phyloP scores from a whole-genome alignment of 1,140 invertebrate genomes.

The Meloidogyne chitwoodi region DNA sequence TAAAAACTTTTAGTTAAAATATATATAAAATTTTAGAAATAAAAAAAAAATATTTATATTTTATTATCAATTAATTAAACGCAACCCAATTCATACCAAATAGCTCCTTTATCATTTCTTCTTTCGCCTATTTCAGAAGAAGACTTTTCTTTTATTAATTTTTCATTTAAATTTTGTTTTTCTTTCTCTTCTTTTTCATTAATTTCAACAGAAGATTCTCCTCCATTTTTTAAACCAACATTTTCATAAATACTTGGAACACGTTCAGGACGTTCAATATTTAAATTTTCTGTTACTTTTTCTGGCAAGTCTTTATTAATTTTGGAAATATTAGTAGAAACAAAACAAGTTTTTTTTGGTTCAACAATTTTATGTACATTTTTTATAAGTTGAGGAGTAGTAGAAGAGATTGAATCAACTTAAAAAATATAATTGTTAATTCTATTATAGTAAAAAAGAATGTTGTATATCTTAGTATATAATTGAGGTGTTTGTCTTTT shows the following conservation, averaged over 20 bases:
- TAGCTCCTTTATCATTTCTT: conserved; percentile 7
- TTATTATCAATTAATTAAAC: neutral
- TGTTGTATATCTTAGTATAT: too few relatives aligned
- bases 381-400: neutral
- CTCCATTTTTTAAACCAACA: conserved; percentile 2
- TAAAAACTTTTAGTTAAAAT: too few relatives aligned
- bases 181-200: neutral
- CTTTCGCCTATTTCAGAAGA: neutral
- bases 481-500: too few relatives aligned
- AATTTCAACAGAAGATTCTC: neutral
- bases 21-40: neutral
- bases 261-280: conserved; percentile 36
- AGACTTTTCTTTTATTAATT: neutral
- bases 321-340: neutral
- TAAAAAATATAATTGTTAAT: neutral
- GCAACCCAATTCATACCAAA: conserved; percentile 22
- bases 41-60: neutral
- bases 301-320: conserved; percentile 3
- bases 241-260: conserved; percentile 40
- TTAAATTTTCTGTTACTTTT: neutral
- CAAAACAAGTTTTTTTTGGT: conserved; percentile 5
- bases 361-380: neutral
- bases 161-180: neutral
- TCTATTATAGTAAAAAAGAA: too few relatives aligned
- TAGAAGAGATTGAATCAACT: neutral